Conservation (phyloP, 2,888 invertebrate genomes). For the Zygothrica quintamaculata region DNA sequence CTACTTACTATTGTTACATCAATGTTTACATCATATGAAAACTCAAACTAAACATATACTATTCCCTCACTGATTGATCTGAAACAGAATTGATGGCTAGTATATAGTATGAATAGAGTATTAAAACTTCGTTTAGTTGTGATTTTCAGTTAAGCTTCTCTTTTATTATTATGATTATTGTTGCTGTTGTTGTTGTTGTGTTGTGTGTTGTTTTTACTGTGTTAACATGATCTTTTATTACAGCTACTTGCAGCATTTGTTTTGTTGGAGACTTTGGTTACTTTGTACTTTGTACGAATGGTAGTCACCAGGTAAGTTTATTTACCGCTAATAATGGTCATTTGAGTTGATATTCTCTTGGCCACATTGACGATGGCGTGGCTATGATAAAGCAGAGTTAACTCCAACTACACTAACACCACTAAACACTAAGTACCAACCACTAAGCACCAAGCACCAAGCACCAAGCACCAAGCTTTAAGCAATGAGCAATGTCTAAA, state of each 20-base stretch:
- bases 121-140: slow-evolving; percentile 2
- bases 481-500: slow-evolving; percentile 32
- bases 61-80: no score
- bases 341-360: slow-evolving; percentile 74
- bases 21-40: no score
- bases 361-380: slow-evolving; percentile 66
- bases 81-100: no score
- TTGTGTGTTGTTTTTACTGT: slow-evolving; percentile 44
- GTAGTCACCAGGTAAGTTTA: slow-evolving; percentile 63
- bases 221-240: slow-evolving; percentile 83
- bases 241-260: slow-evolving; percentile 49
- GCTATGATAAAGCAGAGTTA: slow-evolving; percentile 65
- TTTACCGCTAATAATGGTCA: slow-evolving; percentile 83
- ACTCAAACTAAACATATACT: no score
- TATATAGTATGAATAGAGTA: slow-evolving; percentile 22
- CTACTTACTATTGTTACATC: no score
- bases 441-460: neutral
- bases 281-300: slow-evolving; percentile 7
- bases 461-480: no score
- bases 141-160: slow-evolving; percentile 12
- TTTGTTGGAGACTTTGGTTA: slow-evolving; percentile 22
- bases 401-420: slow-evolving; percentile 11
- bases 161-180: slow-evolving; percentile 43
- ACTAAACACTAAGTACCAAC: neutral
- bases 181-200: slow-evolving; percentile 31